phyloP scores from a whole-genome alignment of 2,113 vertebrate genomes.

The Chlamydotis undulata region DNA sequence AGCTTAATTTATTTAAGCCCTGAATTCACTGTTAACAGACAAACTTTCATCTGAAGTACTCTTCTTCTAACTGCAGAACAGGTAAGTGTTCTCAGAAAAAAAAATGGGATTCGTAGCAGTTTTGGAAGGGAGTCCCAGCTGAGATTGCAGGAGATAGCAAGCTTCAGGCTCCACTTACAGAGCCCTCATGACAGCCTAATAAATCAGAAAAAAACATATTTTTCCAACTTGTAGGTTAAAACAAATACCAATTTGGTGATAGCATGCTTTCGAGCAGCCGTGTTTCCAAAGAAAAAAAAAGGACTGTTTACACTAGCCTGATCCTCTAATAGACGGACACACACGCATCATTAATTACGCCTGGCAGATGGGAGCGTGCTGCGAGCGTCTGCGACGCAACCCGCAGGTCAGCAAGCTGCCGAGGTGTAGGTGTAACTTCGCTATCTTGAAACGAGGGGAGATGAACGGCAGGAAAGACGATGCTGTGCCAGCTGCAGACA shows the following conservation, averaged over 20 bases:
- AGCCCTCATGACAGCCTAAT: not conserved
- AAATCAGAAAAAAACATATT: slow-evolving; percentile 22
- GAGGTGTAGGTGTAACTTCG: not conserved
- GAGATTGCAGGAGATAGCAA: not conserved
- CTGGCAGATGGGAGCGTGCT: slow-evolving; percentile 2
- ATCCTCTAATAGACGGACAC: not conserved
- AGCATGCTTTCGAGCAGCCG: not conserved
- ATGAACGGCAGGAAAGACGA: not conserved
- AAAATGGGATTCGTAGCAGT: not conserved
- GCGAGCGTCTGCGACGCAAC: not conserved
- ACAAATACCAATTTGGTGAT: slow-evolving; percentile 41
- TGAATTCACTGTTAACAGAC: not conserved
- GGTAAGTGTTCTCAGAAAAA: not conserved
- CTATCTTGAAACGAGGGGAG: not conserved
- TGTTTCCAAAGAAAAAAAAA: not conserved
- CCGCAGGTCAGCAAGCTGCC: not conserved
- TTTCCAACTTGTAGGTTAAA: slow-evolving; percentile 48
- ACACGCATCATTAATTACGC: not conserved
- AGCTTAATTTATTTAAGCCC: not conserved
- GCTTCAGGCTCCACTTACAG: not conserved
- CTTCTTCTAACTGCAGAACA: not conserved
- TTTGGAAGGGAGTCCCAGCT: not conserved
- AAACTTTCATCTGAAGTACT: not conserved
- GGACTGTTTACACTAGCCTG: not conserved
- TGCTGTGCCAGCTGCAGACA: not conserved